A percentile compares a stretch with the other conserved stretches of the same genome.
phyloP scores from a whole-genome alignment of 2,113 vertebrate genomes.

The Sander vitreus region DNA sequence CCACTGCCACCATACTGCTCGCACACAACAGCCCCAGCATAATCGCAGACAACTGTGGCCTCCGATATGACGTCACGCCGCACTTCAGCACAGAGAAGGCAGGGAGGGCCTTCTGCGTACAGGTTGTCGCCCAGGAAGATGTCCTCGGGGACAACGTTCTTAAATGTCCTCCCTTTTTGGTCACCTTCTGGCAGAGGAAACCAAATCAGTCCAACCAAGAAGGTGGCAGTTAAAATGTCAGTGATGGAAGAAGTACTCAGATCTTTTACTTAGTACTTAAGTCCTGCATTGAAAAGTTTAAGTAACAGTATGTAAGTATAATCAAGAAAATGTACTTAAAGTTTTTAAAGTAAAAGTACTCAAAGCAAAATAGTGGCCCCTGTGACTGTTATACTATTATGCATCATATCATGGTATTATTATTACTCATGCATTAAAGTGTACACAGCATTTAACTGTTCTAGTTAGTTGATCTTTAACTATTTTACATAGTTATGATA shows the following conservation, averaged over 20 bases:
- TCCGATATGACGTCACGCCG: conserved; percentile 76
- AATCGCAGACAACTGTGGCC: conserved; percentile 76
- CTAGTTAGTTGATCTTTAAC: neutral
- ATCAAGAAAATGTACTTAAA: neutral
- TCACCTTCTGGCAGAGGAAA: conserved; percentile 76
- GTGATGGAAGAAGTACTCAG: neutral
- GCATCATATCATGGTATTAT: neutral
- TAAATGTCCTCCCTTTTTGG: conserved; percentile 79
- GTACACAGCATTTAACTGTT: neutral
- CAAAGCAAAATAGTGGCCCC: neutral
- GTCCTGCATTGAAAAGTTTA: neutral
- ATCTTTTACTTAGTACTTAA: neutral
- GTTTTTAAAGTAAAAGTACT: neutral
- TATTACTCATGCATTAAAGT: neutral
- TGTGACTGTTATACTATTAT: neutral
- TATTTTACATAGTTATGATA: neutral
- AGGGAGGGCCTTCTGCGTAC: conserved; percentile 71
- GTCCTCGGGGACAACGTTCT: conserved; percentile 40
- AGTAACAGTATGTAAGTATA: conserved; percentile 1
- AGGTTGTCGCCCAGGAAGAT: conserved; percentile 33
- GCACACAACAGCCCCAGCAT: conserved; percentile 45
- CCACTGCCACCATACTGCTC: conserved; percentile 23
- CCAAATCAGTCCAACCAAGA: conserved; percentile 46
- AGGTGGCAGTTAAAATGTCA: conserved; percentile 44
- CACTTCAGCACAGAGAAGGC: conserved; percentile 40